Evolutionary conservation across 2,113 vertebrate species (phyloP).

Genomic region (Elaphurus davidianus): DNA sequence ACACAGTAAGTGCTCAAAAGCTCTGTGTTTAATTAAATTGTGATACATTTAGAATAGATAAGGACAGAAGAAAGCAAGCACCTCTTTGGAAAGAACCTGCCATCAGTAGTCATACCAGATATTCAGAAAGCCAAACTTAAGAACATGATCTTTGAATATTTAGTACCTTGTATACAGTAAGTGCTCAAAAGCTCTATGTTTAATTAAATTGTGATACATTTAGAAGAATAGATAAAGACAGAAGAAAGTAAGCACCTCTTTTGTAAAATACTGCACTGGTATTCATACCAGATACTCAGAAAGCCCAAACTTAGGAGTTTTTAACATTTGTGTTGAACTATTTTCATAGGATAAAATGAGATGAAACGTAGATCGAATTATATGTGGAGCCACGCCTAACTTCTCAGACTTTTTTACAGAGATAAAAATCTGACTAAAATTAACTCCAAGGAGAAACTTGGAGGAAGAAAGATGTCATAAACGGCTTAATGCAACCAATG

Average conservation of each 20-base stretch:
- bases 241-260: background rate
- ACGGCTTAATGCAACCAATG: slow-evolving; percentile 3
- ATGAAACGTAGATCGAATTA: slow-evolving; percentile 11
- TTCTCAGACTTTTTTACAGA: background rate
- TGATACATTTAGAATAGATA: background rate
- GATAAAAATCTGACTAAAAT: slow-evolving; percentile 14
- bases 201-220: background rate
- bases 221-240: background rate
- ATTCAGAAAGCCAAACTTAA: background rate
- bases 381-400: background rate
- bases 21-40: background rate
- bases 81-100: no score
- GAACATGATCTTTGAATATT: background rate
- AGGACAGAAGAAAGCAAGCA: no score
- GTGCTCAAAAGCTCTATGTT: background rate
- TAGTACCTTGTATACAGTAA: background rate
- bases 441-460: background rate
- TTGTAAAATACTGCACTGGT: background rate
- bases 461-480: background rate
- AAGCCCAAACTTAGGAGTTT: background rate
- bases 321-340: slow-evolving; percentile 4
- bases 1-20: background rate
- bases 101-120: no score
- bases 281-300: background rate
- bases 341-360: slow-evolving; percentile 22